Evolutionary conservation across 1,140 invertebrate genomes (phyloP).

Genomic region (Drosophila quadrilineata): DNA sequence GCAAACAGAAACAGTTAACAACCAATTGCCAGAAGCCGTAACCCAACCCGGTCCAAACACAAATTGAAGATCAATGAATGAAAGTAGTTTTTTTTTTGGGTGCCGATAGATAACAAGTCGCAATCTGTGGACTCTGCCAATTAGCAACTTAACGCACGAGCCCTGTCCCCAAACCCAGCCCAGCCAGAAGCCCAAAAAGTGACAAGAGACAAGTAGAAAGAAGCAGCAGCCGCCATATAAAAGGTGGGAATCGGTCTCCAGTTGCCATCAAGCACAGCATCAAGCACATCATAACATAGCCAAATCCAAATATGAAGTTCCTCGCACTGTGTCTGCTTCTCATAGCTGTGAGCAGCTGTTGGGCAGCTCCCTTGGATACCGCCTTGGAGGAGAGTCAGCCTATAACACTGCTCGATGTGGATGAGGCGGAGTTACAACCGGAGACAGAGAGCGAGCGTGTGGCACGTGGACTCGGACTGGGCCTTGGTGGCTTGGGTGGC

Average conservation of each 20-base stretch:
- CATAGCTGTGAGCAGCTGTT: slow-evolving; percentile 11
- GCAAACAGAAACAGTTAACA: slow-evolving; percentile 44
- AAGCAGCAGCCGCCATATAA: slow-evolving; percentile 34
- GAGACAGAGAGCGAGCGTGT: slow-evolving; percentile 29
- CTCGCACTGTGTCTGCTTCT: slow-evolving; percentile 27
- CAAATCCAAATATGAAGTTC: slow-evolving; percentile 47
- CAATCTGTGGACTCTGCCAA: slow-evolving; percentile 48
- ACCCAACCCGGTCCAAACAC: no score
- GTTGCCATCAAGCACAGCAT: slow-evolving; percentile 47
- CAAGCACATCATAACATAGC: slow-evolving; percentile 16
- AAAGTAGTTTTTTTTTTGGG: slow-evolving; percentile 67
- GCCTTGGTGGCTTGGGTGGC: slow-evolving; percentile 42
- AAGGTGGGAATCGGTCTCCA: slow-evolving; percentile 34
- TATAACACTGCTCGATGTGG: slow-evolving; percentile 40
- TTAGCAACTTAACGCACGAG: slow-evolving; percentile 62
- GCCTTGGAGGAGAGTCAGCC: slow-evolving; percentile 18
- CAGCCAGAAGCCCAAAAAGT: no score
- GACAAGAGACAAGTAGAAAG: no score
- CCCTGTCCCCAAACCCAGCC: slow-evolving; percentile 27
- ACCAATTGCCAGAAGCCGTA: slow-evolving; percentile 16
- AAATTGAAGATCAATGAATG: slow-evolving; percentile 54
- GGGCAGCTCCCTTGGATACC: slow-evolving; percentile 51
- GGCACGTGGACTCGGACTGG: slow-evolving; percentile 52
- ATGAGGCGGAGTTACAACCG: slow-evolving; percentile 17
- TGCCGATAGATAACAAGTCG: slow-evolving; percentile 29